Percentiles rank a stretch among this genome's conserved stretches.
Conservation (phyloP, 37 sponge, comb jelly and placozoan genomes). For the Cliona cf. orientalis region DNA sequence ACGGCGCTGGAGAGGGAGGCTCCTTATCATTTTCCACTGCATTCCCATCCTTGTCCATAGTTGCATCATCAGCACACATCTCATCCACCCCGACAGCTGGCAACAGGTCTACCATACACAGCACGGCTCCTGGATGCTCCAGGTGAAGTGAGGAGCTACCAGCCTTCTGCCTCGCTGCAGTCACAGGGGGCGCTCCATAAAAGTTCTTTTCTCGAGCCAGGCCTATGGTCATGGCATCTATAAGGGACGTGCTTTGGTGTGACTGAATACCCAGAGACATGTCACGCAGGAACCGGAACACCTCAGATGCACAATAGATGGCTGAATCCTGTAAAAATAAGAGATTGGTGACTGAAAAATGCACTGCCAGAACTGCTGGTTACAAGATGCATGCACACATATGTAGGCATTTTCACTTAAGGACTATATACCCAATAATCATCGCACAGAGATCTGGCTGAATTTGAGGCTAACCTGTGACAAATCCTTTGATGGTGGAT, state of each 20-base stretch:
- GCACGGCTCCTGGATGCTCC: constrained; percentile 74
- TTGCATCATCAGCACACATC: background rate
- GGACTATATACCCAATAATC: no score
- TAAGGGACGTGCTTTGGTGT: constrained; percentile 39
- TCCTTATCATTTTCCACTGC: no score
- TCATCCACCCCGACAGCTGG: constrained; percentile 43
- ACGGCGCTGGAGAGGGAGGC: no score
- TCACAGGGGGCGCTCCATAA: constrained; percentile 8
- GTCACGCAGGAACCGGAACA: constrained; percentile 84
- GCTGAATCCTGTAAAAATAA: constrained; percentile 22
- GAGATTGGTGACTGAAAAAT: no score
- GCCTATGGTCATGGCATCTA: background rate
- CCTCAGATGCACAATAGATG: constrained; percentile 71
- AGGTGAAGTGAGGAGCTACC: constrained; percentile 9
- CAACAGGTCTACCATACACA: constrained; percentile 85
- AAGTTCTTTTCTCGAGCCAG: constrained; percentile 10
- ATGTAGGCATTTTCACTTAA: no score
- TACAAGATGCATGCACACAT: no score
- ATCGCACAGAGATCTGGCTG: no score
- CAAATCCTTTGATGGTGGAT: constrained; percentile 30
- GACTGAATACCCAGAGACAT: constrained; percentile 71
- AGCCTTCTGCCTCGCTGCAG: background rate
- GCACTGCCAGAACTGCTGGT: no score
- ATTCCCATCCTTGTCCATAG: background rate
- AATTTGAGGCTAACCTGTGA: no score